phyloP scores from a whole-genome alignment of 2,113 vertebrate genomes.

The Psophia crepitans region DNA sequence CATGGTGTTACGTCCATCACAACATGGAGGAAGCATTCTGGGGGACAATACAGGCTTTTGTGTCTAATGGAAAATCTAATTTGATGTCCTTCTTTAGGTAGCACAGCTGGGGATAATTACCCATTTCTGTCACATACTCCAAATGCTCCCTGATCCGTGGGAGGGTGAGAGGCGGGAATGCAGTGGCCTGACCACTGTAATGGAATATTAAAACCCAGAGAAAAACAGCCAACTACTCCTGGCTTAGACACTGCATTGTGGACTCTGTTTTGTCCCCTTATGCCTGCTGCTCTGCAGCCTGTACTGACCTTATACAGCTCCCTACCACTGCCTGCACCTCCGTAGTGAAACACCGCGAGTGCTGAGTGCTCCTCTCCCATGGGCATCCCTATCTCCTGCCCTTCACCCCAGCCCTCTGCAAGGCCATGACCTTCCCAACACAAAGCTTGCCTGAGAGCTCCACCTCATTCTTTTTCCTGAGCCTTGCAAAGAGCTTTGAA shows the following conservation, averaged over 20 bases:
- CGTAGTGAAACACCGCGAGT: accelerated
- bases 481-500: not conserved
- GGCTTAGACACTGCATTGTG: not conserved
- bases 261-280: not conserved
- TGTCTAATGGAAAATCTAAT: not conserved
- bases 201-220: not conserved
- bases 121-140: not conserved
- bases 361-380: accelerated
- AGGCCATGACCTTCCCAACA: accelerated
- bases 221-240: not conserved
- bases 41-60: not conserved
- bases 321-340: not conserved
- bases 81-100: not conserved
- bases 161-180: not conserved
- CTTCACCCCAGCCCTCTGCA: accelerated
- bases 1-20: not conserved
- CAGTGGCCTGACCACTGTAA: not conserved
- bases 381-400: not conserved
- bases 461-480: not conserved
- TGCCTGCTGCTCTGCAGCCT: not conserved
- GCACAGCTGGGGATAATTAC: not conserved
- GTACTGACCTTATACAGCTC: not conserved
- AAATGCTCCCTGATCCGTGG: not conserved
- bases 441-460: not conserved
- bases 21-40: not conserved